Percentiles rank a stretch among this genome's conserved stretches.
phyloP scores from a whole-genome alignment of 2,797 vertebrate genomes.

The Fratercula arctica region DNA sequence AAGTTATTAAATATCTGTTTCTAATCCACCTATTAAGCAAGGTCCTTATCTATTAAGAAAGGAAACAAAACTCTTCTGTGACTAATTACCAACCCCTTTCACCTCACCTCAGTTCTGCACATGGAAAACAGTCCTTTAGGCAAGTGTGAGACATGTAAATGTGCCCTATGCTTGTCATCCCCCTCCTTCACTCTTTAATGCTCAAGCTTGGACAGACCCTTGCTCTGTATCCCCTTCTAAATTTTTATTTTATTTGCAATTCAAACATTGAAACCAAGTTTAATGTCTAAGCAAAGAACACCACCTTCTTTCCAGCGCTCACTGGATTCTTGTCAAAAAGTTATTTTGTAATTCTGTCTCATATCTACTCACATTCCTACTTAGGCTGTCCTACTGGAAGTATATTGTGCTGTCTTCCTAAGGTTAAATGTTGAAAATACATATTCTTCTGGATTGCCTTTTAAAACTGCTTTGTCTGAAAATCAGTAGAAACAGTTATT shows the following conservation, averaged over 20 bases:
- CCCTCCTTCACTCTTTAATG: neutral
- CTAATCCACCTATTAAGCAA: neutral
- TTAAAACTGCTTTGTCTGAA: conserved; percentile 41
- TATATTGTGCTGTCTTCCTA: neutral
- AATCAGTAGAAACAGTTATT: neutral
- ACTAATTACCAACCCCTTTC: neutral
- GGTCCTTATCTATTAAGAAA: neutral
- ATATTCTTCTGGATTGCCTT: neutral
- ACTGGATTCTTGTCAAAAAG: neutral
- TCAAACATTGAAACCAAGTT: neutral
- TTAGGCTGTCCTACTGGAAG: neutral
- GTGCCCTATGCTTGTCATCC: too few species aligned
- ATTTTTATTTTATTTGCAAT: neutral
- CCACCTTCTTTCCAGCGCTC: neutral
- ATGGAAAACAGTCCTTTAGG: neutral
- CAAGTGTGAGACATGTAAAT: neutral
- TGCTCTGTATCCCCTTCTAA: neutral
- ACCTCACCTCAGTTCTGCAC: neutral
- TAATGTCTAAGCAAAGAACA: neutral
- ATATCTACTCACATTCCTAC: neutral
- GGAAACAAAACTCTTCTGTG: neutral
- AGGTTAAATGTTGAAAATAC: neutral
- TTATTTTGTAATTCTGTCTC: neutral
- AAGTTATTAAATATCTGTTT: neutral
- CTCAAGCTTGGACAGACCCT: neutral